A percentile compares a stretch with the other conserved stretches of the same genome.
Evolutionary conservation across 2,797 vertebrate species (phyloP).

Genomic region (Oreortyx pictus): DNA sequence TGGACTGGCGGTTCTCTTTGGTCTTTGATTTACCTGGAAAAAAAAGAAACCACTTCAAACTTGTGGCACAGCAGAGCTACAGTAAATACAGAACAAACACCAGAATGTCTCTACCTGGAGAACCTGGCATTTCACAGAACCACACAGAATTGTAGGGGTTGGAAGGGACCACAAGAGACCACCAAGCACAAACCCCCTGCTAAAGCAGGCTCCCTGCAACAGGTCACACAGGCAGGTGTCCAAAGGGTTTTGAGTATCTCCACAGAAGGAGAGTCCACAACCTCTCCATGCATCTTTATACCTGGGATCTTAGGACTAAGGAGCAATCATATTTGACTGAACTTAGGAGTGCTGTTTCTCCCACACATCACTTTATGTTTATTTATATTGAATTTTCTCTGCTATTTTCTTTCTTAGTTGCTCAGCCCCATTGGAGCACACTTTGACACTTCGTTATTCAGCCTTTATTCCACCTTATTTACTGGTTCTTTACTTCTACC

Average conservation of each 20-base stretch:
- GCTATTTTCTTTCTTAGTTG: neutral
- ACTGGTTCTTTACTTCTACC: neutral
- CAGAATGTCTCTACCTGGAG: neutral
- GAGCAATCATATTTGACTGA: accelerated
- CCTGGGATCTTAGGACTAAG: neutral
- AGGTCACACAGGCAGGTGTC: too few species aligned
- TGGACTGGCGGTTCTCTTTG: conserved; percentile 92
- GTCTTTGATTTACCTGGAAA: conserved; percentile 91
- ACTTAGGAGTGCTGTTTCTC: neutral
- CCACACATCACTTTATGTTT: neutral
- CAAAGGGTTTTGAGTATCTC: neutral
- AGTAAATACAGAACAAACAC: neutral
- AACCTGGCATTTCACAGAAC: too few species aligned
- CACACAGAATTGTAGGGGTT: too few species aligned
- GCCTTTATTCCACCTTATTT: neutral
- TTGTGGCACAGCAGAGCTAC: neutral
- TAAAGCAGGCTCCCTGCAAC: too few species aligned
- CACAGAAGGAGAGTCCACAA: neutral
- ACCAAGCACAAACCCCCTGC: too few species aligned
- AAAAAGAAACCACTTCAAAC: neutral
- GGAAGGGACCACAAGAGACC: too few species aligned
- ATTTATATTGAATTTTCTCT: neutral
- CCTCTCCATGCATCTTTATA: neutral
- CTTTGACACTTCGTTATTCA: neutral
- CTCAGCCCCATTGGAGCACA: neutral